Conservation (phyloP, 2,797 vertebrate species). For the Halcyon smyrnensis region DNA sequence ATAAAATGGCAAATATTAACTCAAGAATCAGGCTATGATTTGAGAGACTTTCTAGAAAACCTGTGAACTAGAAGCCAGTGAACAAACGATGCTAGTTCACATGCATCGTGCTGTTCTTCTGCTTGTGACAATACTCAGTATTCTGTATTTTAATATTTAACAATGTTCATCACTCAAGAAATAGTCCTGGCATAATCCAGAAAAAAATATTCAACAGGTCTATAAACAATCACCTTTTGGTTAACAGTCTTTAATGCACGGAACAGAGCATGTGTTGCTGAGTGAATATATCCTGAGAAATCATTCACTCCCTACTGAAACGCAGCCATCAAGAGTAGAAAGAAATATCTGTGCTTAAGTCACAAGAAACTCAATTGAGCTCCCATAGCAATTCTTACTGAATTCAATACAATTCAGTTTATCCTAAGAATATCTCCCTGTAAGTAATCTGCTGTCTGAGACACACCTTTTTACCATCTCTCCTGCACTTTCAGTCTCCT, state of each 20-base stretch:
- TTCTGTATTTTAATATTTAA: background rate
- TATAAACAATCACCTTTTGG: background rate
- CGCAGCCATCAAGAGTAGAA: background rate
- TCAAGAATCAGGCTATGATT: background rate
- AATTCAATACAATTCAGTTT: slow-evolving; percentile 4
- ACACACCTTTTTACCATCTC: background rate
- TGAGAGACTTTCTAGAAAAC: background rate
- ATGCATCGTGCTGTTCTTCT: background rate
- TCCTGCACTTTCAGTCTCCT: background rate
- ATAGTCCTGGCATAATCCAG: background rate
- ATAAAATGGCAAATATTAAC: background rate
- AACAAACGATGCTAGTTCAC: background rate
- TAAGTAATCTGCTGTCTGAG: background rate
- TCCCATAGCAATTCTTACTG: background rate
- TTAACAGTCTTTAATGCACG: background rate
- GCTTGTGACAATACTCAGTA: background rate
- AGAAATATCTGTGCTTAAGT: background rate
- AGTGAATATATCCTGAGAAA: background rate
- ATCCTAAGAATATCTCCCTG: background rate
- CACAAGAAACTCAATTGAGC: slow-evolving; percentile 9
- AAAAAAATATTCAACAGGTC: background rate
- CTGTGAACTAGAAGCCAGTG: background rate
- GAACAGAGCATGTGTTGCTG: background rate
- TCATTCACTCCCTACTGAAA: background rate
- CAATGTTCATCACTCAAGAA: background rate